phyloP scores from a whole-genome alignment of 2,888 invertebrate genomes.

The Drosophila falleni region DNA sequence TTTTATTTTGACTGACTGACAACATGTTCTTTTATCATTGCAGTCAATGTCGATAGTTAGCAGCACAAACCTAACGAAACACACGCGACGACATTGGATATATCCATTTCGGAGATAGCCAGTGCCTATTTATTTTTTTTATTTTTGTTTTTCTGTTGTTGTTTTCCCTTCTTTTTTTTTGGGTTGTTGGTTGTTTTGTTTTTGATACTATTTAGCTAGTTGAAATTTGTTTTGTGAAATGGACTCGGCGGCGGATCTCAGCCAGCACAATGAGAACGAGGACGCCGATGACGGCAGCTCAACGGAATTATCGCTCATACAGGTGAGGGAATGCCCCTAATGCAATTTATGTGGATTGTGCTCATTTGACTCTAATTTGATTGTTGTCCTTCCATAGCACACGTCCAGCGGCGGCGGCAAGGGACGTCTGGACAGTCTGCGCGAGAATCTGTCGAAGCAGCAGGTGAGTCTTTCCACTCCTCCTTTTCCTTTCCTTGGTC shows the following conservation, averaged over 20 bases:
- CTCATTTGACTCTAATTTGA: background rate
- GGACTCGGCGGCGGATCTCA: conserved; percentile 29
- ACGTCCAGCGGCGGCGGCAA: conserved; percentile 39
- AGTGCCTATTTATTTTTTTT: conserved; percentile 30
- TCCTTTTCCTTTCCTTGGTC: no score
- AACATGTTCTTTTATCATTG: conserved; percentile 39
- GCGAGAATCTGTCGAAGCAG: conserved; percentile 66
- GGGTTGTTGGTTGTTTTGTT: conserved; percentile 6
- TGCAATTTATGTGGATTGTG: background rate
- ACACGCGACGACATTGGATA: conserved; percentile 64
- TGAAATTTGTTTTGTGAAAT: conserved; percentile 35
- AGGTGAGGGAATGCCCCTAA: conserved; percentile 34
- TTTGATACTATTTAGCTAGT: conserved; percentile 44
- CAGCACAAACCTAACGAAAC: conserved; percentile 52
- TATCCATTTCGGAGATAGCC: conserved; percentile 64
- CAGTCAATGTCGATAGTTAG: conserved; percentile 76
- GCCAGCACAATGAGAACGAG: conserved; percentile 49
- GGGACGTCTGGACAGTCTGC: conserved; percentile 60
- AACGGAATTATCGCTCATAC: conserved; percentile 50
- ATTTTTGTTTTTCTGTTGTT: conserved; percentile 4
- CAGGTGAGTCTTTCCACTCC: conserved; percentile 45
- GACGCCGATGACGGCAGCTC: conserved; percentile 52
- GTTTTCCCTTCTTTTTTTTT: conserved; percentile 10
- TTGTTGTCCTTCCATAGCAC: background rate
- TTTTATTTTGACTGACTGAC: conserved; percentile 2